Base-by-base conservation (phyloP, 1,140 invertebrate species). In the Microplitis demolitor region DNA sequence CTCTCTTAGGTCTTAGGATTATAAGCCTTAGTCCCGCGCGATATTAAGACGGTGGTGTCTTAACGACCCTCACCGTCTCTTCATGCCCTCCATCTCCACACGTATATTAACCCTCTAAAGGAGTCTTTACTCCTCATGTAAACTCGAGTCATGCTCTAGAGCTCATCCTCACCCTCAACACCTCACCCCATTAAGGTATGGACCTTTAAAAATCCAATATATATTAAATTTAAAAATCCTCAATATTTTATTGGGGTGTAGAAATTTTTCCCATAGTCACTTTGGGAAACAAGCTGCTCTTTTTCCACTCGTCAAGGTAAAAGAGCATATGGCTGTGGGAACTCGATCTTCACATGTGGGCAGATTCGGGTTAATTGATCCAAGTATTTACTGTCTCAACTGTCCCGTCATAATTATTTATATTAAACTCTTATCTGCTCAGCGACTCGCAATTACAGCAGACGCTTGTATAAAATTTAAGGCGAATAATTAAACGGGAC, bases 1-100 rank as follows among this genome's bases (percentile, higher is more conserved):
- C 80, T 83, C 58, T 35, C 53, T 68, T 35, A 69, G 53, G 56
- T 75, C 67, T 62, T 75, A 73, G 66, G 75, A 69, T 74, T 81
- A 45, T 82, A 81, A 81, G 79, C 80, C 76, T 81, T 73, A 72
- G 67, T 74, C 61, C 77, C 70, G 45, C 61, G 70, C 34, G 75
- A 82, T 83, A 83, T 82, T 81, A 82, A 81, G 80, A 83, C 79
- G 77, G 56, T 76, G 71, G 61, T 62, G 69, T 74, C 63, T 45
- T 35, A 64, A 37, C 39, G 35, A 34, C 53, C 35, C 24, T 24
- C 61, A 53, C 66, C 73, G 67, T 60, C 64, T 45, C 58, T 63
- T 58, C 34, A 69, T 24, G 24, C 24, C 24, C 24, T 51, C 66
- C 61, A 69, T 69, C 45, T 69, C 64, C 60, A 50, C 58, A 16